phyloP scores from a whole-genome alignment of 2,888 invertebrate species.

The Kuschelorhynchus macadamiae region DNA sequence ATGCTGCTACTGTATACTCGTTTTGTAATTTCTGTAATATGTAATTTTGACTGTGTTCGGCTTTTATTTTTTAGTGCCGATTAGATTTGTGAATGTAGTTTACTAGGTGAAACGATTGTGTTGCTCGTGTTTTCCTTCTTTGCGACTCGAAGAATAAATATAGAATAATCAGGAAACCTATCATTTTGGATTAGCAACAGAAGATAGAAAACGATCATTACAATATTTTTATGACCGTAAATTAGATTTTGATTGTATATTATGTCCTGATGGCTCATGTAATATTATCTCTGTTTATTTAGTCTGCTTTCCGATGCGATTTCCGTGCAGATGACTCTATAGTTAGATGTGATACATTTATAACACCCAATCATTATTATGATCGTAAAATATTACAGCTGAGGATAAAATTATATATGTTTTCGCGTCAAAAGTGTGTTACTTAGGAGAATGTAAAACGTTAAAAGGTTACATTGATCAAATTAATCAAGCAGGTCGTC shows the following conservation, averaged over 20 bases:
- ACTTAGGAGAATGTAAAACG: no score
- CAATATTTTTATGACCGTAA: background rate
- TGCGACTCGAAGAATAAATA: background rate
- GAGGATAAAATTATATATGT: no score
- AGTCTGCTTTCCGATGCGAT: background rate
- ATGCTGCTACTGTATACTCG: conserved; percentile 5
- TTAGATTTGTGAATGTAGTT: conserved; percentile 1
- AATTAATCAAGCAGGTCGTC: no score
- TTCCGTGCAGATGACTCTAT: background rate
- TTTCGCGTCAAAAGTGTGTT: no score
- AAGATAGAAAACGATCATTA: conserved; percentile 13
- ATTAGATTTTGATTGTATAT: conserved; percentile 8
- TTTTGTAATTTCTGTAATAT: conserved; percentile 8
- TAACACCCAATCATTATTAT: background rate
- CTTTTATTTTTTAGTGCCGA: conserved; percentile 6
- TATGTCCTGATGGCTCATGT: background rate
- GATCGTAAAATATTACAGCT: no score
- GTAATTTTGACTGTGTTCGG: background rate
- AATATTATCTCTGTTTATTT: background rate
- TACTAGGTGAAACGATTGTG: conserved; percentile 11
- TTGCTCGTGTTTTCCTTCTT: background rate
- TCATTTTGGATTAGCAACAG: conserved; percentile 12
- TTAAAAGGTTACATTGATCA: no score
- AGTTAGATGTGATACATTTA: background rate
- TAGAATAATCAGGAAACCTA: conserved; percentile 2